Base-by-base conservation (phyloP, 2,888 invertebrate genomes). In the Clunio marinus region DNA sequence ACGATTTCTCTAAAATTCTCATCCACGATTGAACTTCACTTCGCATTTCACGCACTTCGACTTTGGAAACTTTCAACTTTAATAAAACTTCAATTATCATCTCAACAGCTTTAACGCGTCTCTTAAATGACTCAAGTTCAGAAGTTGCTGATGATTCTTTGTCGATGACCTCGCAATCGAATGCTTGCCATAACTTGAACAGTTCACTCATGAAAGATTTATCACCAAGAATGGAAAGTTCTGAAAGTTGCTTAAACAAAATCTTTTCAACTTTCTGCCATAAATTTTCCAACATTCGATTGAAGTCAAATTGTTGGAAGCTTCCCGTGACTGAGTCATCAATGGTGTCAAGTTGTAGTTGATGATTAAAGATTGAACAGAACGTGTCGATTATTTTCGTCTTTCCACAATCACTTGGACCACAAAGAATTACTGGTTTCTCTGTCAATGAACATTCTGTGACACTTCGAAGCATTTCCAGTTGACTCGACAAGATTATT, bases 381-480 rank as follows among this genome's bases (percentile, higher is more conserved):
- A 79, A 71, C 0, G 75, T 71, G 71, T 79, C 75, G 2, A 79
- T 75, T 17, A 77, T 67, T 72, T 79, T 79, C 1, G 80, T 80
- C 71, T 79, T 79, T 15, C 80, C 80, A 10, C 76, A 74, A 69
- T 80, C 78, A 0, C 76, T 76, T 1, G 77, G 72, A 1, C 80
- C 79, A 67, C 78, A 79, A 2, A 79, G 71, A 74, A 99, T 88
- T 0, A 93, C 82, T 78, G 98, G 87, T 91, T 97, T 98, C 75
- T 92, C 91, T 87, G 93, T 89, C 73, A 91, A 84, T 4, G 96
- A 85, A 77, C 95, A 94, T 73, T 91, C 89, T 17, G 89, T 86
- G 68, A 99, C 77, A 68, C 89, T 88, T 76, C 92, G 89, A 32
- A 98, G 76, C 2, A 83, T 79, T 4, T 84, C 80, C 67, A 88